Percentiles rank a stretch among this genome's conserved stretches.
These are phyloP conservation scores for Stichodactyla helianthus DNA, from an alignment of 64 coral and sea anemone genomes.

Conservation along the genomic window DNA sequence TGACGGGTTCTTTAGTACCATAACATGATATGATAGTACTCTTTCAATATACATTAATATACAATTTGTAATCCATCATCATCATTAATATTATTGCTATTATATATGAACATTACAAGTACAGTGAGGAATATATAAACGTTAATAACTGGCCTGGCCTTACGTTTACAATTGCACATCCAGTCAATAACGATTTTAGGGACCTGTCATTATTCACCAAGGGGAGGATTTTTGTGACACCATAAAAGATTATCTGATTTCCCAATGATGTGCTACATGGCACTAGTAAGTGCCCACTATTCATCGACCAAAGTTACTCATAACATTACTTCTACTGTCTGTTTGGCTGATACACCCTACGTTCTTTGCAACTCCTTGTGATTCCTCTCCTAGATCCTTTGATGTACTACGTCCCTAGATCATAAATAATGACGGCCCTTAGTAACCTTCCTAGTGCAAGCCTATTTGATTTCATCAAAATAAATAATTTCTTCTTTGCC, in stretches of 20 bases:
- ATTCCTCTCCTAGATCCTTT: too few relatives aligned
- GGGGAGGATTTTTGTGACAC: too few relatives aligned
- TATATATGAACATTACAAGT: not conserved
- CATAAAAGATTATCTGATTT: too few relatives aligned
- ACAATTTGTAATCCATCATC: not conserved
- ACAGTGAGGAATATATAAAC: not conserved
- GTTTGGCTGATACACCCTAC: too few relatives aligned
- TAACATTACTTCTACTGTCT: too few relatives aligned
- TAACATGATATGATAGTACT: not conserved
- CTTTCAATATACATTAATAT: not conserved
- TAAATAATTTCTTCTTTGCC: not conserved
- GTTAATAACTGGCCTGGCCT: not conserved
- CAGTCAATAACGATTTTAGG: not conserved
- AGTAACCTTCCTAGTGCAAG: not conserved
- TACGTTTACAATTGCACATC: not conserved
- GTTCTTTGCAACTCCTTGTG: too few relatives aligned
- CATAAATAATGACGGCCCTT: not conserved
- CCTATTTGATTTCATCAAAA: not conserved
- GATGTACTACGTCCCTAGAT: too few relatives aligned
- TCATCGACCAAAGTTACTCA: too few relatives aligned
- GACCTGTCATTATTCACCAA: too few relatives aligned
- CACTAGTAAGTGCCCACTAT: too few relatives aligned
- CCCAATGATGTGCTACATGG: too few relatives aligned
- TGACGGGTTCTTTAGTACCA: too few relatives aligned
- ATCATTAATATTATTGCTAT: not conserved